Base-by-base conservation (phyloP, 2,797 vertebrate species). In the Synaphobranchus kaupii region DNA sequence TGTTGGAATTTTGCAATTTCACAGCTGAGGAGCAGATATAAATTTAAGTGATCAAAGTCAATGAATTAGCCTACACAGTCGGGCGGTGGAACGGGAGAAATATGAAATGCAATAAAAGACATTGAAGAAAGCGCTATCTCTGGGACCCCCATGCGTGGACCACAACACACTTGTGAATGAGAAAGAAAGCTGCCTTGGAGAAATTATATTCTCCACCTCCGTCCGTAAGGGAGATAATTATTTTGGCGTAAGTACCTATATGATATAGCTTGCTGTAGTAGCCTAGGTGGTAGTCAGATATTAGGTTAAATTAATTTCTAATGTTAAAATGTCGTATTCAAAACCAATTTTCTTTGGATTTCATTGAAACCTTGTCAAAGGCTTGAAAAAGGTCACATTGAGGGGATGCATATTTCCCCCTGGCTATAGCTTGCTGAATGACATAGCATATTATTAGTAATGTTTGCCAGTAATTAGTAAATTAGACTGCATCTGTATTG, bases 191-290 rank as follows among this genome's bases (percentile, higher is more conserved):
- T 84, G 86, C 85, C 66, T 87, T 66, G 91, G 91, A 87, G 88
- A 89, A 87, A 88, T 83, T 56, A 83, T 34, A 84, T 90, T 86
- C 86, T 92, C 88, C 88, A 88, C 89, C 89, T 88, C 83, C 90
- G 83, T 54, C 89, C 66, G 34, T 85, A 89, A 92, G 89, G 90
- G 87, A 83, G 84, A 50, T 47, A 8, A 66, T 83, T 90, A 86
- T 82, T 56, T 84, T 71, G 76, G 66, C 66, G 88, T 88, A 80
- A 88, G 88, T 88, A 86, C 84, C n/a, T 9, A 22, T n/a, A 20
- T 81, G 47, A 4, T 25, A 48, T n/a, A 50, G 8, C 17, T 48
- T 25, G 44, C 25, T 81, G 8, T 17, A 22, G 31, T 6, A 81
- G 0, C 6, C 28, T n/a, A n/a, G 8, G n/a, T 68, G 47, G 9